A percentile compares a stretch with the other conserved stretches of the same genome.
These are phyloP conservation scores for Yponomeuta sedellus DNA, from an alignment of 2,888 invertebrate genomes.

Conservation along the genomic window DNA sequence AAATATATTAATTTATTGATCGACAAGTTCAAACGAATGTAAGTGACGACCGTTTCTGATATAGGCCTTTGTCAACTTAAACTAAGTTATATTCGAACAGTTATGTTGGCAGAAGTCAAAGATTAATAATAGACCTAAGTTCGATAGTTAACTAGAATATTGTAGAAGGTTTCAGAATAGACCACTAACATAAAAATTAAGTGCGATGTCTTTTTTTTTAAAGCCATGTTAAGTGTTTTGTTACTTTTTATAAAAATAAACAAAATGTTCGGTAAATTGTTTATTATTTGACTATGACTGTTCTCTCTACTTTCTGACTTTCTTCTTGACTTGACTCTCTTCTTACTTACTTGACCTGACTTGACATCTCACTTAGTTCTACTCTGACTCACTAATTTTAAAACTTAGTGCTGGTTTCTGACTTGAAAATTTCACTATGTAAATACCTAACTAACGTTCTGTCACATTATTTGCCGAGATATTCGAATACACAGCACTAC, in stretches of 20 bases:
- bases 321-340: conserved; percentile 24
- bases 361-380: conserved; percentile 66
- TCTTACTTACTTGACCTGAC: conserved; percentile 28
- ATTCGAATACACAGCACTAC: no score
- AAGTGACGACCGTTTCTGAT: neutral
- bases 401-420: neutral
- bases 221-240: conserved; percentile 39
- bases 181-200: conserved; percentile 35
- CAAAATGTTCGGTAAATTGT: conserved; percentile 4
- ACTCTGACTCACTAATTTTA: conserved; percentile 3
- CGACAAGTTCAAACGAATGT: conserved; percentile 1
- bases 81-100: neutral
- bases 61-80: neutral
- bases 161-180: neutral
- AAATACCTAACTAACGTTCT: no score
- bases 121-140: neutral
- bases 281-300: conserved; percentile 15
- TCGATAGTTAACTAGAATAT: neutral
- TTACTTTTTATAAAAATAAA: conserved; percentile 12
- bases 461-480: no score
- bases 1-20: conserved; percentile 4
- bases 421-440: no score
- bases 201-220: conserved; percentile 65
- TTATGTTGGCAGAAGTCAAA: neutral
- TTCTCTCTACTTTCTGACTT: conserved; percentile 24